Conservation (phyloP, 2,797 vertebrate species). For the Platalea minor region DNA sequence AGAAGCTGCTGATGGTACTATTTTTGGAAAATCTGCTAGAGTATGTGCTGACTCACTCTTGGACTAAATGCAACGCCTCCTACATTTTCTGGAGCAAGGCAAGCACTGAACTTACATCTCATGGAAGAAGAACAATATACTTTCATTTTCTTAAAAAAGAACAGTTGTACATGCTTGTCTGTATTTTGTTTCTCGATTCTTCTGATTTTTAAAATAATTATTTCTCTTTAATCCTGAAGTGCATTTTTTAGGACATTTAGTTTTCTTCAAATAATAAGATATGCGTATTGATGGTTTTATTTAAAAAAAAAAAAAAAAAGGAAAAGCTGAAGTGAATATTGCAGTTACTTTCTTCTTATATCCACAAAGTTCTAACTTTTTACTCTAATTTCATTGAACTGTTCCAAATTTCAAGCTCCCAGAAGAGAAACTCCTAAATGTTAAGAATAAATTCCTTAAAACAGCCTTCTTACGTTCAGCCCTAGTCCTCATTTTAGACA, state of each 20-base stretch:
- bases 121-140: background rate
- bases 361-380: background rate
- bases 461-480: background rate
- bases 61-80: background rate
- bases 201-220: background rate
- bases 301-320: background rate
- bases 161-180: background rate
- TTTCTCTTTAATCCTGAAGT: background rate
- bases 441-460: background rate
- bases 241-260: background rate
- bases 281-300: background rate
- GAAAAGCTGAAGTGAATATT: fast-evolving
- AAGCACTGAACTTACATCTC: background rate
- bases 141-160: background rate
- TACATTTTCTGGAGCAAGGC: background rate
- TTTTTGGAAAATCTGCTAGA: background rate
- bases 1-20: background rate
- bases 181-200: background rate
- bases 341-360: background rate
- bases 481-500: background rate
- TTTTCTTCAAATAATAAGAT: background rate
- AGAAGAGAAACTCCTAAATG: background rate
- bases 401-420: background rate
- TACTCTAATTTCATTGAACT: background rate
- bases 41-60: background rate